Evolutionary conservation across 2,797 vertebrate genomes (phyloP), one percentile per base, ranked within the genome.

Genomic region (Poecilia picta): DNA sequence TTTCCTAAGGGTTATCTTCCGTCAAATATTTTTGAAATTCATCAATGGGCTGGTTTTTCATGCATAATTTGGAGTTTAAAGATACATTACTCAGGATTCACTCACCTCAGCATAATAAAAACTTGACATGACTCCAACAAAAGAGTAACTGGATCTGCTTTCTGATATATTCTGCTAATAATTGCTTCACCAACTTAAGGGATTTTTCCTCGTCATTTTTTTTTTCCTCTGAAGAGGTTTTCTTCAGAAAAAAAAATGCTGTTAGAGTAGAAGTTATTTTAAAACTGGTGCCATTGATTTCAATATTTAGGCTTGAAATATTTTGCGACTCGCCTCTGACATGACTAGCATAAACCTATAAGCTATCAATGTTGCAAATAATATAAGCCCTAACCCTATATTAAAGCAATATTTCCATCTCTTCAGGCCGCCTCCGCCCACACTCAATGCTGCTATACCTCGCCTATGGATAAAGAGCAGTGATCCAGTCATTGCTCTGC

Each of bases 401-500:
- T 76, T 51, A 71, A 72, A 81, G 15, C 70, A 33, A 53, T 64
- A 77, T 16, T 10, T 39, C 76, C 8, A 10, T 64, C 70, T 43
- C 43, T 55, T 62, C 15, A 53, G 20, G 77, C 31, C 41, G 10
- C 59, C 57, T 31, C 33, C 8, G 46, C 73, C 36, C 36, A 76
- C 76, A 80, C 75, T 77, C 74, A 77, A 43, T n/a, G 25, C 39
- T 74, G 49, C 71, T 77, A 79, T 15, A 2, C 70, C 77, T 71
- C 39, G 57, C 81, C 76, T 39, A 10, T 75, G 78, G 86, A 68
- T 72, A 79, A 84, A 90, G 89, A 83, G 79, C 85, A 86, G 81
- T 59, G 87, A 91, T 90, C 90, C 82, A 90, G 85, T 84, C 83
- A 28, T 77, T 78, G 87, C 87, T 74, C 83, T 81, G 81, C 81